phyloP scores from a whole-genome alignment of 2,888 invertebrate genomes.

The Tetramorium bicarinatum region DNA sequence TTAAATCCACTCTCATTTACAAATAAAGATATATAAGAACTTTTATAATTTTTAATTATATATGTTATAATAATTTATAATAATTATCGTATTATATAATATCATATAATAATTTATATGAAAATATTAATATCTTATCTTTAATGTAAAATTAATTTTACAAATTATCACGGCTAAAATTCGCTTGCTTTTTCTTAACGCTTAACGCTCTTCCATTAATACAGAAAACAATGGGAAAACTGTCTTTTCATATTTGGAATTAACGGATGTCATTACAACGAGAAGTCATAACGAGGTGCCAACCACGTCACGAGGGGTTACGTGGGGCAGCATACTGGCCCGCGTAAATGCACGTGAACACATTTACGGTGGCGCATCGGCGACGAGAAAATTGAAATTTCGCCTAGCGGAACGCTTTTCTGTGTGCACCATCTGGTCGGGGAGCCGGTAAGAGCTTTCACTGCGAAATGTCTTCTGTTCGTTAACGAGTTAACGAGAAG shows the following conservation, averaged over 20 bases:
- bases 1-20: background rate
- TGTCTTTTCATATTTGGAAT: conserved; percentile 12
- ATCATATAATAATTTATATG: too few species aligned
- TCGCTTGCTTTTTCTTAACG: background rate
- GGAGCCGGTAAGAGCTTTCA: conserved; percentile 39
- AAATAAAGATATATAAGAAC: background rate
- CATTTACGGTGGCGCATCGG: conserved; percentile 63
- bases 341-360: conserved; percentile 64
- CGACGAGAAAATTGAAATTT: conserved; percentile 75
- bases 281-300: conserved; percentile 5
- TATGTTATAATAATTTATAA: background rate
- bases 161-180: background rate
- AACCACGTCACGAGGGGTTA: background rate
- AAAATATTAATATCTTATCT: too few species aligned
- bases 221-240: background rate
- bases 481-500: conserved; percentile 78
- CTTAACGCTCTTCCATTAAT: background rate
- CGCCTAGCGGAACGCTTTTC: conserved; percentile 49
- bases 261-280: conserved; percentile 13
- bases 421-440: conserved; percentile 42
- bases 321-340: conserved; percentile 43
- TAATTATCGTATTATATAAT: too few species aligned
- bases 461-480: conserved; percentile 75
- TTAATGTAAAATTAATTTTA: background rate
- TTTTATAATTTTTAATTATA: too few species aligned